phyloP scores from a whole-genome alignment of 2,113 vertebrate genomes.

The Fulmarus glacialis region DNA sequence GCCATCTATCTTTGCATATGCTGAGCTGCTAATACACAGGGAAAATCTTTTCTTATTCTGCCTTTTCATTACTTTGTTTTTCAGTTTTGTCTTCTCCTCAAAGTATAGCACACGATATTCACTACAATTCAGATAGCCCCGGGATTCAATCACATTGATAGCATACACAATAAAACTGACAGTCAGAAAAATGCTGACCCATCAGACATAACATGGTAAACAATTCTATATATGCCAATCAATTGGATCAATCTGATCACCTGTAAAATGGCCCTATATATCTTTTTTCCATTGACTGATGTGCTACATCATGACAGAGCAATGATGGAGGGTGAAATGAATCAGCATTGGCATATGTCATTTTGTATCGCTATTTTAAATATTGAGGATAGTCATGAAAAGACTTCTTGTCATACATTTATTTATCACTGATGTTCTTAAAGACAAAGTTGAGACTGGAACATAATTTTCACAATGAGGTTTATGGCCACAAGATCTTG shows the following conservation, averaged over 20 bases:
- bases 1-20: not conserved
- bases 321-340: not conserved
- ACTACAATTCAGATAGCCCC: not conserved
- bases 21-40: not conserved
- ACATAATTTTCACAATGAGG: not conserved
- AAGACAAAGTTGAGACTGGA: not conserved
- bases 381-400: conserved; percentile 9
- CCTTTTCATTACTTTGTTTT: not conserved
- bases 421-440: not conserved
- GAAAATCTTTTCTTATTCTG: not conserved
- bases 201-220: not conserved
- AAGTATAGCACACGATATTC: not conserved
- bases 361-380: not conserved
- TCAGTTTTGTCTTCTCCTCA: not conserved
- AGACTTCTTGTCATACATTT: not conserved
- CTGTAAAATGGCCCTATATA: not conserved
- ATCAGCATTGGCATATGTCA: not conserved
- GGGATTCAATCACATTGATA: not conserved
- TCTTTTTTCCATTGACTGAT: not conserved
- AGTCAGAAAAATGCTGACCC: conserved; percentile 1
- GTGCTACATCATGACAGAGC: not conserved
- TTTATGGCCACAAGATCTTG: not conserved
- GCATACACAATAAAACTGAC: conserved; percentile 1
- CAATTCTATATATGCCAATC: not conserved
- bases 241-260: not conserved